Evolutionary conservation across 2,113 vertebrate species (phyloP).

Genomic region (Bettongia penicillata): DNA sequence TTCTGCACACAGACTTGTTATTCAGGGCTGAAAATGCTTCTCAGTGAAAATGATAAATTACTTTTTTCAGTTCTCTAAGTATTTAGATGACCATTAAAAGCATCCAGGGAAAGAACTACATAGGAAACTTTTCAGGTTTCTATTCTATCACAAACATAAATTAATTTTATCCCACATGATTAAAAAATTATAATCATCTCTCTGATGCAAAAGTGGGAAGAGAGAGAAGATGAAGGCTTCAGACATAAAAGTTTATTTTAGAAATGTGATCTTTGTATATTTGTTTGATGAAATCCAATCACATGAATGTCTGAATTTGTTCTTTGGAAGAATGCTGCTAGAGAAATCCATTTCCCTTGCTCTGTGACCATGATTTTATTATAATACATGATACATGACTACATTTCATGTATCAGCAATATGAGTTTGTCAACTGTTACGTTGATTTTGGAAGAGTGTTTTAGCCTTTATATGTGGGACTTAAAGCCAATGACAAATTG

Average conservation of each 20-base stretch:
- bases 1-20: conserved; percentile 50
- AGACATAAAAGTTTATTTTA: background rate
- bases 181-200: conserved; percentile 38
- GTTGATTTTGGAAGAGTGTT: background rate
- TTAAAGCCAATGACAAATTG: conserved; percentile 30
- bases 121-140: conserved; percentile 35
- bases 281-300: background rate
- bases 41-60: conserved; percentile 61
- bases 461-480: conserved; percentile 15
- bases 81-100: conserved; percentile 52
- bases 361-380: background rate
- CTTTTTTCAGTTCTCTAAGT: conserved; percentile 45
- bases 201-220: conserved; percentile 32
- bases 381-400: background rate
- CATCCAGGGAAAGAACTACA: conserved; percentile 41
- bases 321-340: background rate
- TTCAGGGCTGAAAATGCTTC: conserved; percentile 33
- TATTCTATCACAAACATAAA: conserved; percentile 20
- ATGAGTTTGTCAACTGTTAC: background rate
- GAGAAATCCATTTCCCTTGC: background rate
- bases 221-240: background rate
- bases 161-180: conserved; percentile 16
- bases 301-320: background rate
- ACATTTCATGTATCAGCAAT: background rate
- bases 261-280: conserved; percentile 28